A percentile compares a stretch with the other conserved stretches of the same genome.
Evolutionary conservation across 2,797 vertebrate genomes (phyloP).

Genomic region (Liasis olivaceus): DNA sequence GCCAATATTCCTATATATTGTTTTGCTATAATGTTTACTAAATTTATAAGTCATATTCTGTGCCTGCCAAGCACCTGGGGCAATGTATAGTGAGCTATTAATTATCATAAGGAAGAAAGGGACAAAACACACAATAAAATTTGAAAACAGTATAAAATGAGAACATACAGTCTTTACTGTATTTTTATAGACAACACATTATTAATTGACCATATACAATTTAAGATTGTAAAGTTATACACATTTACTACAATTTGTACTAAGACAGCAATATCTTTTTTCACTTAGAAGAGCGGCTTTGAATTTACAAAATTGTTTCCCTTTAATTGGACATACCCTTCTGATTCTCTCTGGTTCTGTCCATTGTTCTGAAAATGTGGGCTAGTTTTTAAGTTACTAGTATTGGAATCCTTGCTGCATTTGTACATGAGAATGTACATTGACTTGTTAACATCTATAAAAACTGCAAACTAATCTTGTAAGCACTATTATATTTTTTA

Average conservation of each 20-base stretch:
- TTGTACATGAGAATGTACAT: conserved; percentile 82
- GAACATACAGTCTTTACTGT: neutral
- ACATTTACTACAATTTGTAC: conserved; percentile 18
- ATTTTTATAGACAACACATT: conserved; percentile 26
- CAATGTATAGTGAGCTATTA: neutral
- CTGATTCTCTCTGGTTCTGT: conserved; percentile 71
- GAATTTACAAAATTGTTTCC: conserved; percentile 73
- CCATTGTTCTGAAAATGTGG: conserved; percentile 72
- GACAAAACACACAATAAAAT: neutral
- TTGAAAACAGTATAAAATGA: neutral
- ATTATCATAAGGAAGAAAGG: neutral
- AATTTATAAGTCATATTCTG: neutral
- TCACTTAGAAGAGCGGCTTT: conserved; percentile 61
- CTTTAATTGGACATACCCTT: conserved; percentile 74
- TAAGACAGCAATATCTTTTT: conserved; percentile 61
- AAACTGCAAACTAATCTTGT: conserved; percentile 77
- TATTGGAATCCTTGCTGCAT: conserved; percentile 74
- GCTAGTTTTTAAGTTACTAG: conserved; percentile 71
- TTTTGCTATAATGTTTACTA: conserved; percentile 50
- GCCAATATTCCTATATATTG: conserved; percentile 31
- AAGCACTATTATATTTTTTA: conserved; percentile 78
- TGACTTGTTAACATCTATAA: conserved; percentile 75
- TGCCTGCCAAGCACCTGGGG: neutral
- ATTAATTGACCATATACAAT: conserved; percentile 53
- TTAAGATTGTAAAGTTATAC: conserved; percentile 37